Base-by-base conservation (phyloP, 2,888 invertebrate genomes). In the Enchytraeus crypticus region DNA sequence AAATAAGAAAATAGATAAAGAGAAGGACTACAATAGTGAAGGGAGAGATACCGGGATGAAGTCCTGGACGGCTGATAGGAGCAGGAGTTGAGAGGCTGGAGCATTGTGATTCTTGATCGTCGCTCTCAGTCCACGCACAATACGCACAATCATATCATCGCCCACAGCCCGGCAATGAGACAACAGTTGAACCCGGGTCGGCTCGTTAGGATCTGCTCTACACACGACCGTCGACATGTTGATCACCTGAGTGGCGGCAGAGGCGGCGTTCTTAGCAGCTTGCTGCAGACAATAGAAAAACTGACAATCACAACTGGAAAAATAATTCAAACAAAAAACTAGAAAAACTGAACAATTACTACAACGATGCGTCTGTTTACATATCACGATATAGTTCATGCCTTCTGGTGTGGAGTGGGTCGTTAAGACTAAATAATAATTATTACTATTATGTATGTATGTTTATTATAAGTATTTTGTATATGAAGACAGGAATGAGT, bases 231-330 rank as follows among this genome's bases (percentile, higher is more conserved):
- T 89, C 0, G 92, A 88, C 0, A 93, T 89, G 0, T 90, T 87
- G 67, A 95, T 87, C 71, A 92, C 88, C 76, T 96, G 95, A 0
- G 91, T 92, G 0, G 92, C 91, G 59, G 89, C 88, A 0, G 90
- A 86, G 0, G 90, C 88, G 0, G 91, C 90, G 70, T 89, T 88
- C 66, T 88, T 87, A 0, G 92, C 90, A 1, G 62, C 59, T 34
- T 38, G 38, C 59, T 62, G 57, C 38, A 18, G 26, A 27, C 33
- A 5, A 33, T 30, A 30, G 21, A 32, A 34, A 29, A 56, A 21
- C 11, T 23, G 18, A 21, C 18, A 29, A 34, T 11, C n/a, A n/a
- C n/a, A n/a, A n/a, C n/a, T n/a, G n/a, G n/a, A n/a, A n/a, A n/a
- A n/a, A n/a, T n/a, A n/a, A n/a, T n/a, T n/a, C n/a, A n/a, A n/a